These are phyloP conservation scores for Amblyjoppa fuscipennis DNA, from an alignment of 2,888 invertebrate genomes.

Conservation along the genomic window DNA sequence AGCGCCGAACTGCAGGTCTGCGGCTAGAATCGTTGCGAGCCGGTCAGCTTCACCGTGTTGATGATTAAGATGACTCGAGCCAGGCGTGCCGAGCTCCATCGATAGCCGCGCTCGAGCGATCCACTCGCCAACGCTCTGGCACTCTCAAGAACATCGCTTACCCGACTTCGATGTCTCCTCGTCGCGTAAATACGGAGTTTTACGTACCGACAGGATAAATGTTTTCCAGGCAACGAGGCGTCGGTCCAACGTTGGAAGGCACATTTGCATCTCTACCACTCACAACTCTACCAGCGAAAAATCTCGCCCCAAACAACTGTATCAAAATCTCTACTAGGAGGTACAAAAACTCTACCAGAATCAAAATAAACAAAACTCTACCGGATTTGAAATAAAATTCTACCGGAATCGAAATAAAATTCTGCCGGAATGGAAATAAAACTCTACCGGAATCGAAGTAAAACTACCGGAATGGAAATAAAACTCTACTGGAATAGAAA, in stretches of 20 bases:
- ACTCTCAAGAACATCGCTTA: conserved; percentile 3
- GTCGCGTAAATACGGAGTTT: not conserved
- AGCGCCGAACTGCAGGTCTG: not conserved
- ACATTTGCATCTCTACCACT: too few relatives aligned
- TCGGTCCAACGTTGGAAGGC: conserved; percentile 7
- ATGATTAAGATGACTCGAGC: not conserved
- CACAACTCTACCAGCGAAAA: too few relatives aligned
- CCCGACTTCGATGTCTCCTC: conserved; percentile 6
- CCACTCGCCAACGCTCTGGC: not conserved
- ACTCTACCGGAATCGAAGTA: too few relatives aligned
- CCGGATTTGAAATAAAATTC: too few relatives aligned
- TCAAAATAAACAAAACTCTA: too few relatives aligned
- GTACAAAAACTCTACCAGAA: too few relatives aligned
- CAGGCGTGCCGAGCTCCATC: not conserved
- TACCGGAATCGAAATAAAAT: too few relatives aligned
- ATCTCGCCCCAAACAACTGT: too few relatives aligned
- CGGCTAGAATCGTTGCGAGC: not conserved
- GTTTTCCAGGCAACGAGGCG: not conserved
- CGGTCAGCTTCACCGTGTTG: conserved; percentile 33
- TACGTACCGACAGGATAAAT: not conserved
- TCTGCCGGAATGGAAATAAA: too few relatives aligned
- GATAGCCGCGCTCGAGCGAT: conserved; percentile 4
- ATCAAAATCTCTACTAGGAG: too few relatives aligned
- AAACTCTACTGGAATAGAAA: too few relatives aligned
- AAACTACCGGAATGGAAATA: too few relatives aligned